Conservation (phyloP, 2,888 invertebrate species). For the Penaeus monodon region DNA sequence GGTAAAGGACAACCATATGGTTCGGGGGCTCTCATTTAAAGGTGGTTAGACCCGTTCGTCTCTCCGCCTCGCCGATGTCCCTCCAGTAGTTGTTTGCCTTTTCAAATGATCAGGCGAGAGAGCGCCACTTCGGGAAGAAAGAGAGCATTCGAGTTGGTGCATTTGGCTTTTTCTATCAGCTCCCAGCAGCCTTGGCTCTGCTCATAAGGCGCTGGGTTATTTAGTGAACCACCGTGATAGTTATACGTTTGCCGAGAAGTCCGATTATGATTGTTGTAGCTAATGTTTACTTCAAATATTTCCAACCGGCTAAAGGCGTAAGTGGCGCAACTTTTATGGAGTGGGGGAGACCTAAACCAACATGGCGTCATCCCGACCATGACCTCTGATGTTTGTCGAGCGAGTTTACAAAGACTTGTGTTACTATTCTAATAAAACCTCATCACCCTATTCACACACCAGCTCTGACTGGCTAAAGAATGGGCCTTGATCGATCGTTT, state of each 20-base stretch:
- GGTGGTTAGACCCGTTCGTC: no score
- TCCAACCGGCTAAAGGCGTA: slow-evolving; percentile 42
- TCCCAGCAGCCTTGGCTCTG: no score
- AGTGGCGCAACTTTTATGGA: slow-evolving; percentile 39
- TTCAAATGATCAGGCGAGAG: no score
- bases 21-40: slow-evolving; percentile 19
- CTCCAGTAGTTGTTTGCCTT: no score
- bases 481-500: slow-evolving; percentile 39
- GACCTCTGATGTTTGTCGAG: slow-evolving; percentile 49
- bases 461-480: slow-evolving; percentile 51
- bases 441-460: slow-evolving; percentile 56
- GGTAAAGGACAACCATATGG: slow-evolving; percentile 41
- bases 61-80: slow-evolving; percentile 13
- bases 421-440: slow-evolving; percentile 57
- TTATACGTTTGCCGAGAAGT: no score
- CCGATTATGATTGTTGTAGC: slow-evolving; percentile 16
- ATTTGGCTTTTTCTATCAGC: no score
- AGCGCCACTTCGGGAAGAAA: no score
- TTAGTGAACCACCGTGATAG: no score
- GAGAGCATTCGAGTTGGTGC: no score
- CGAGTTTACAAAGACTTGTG: slow-evolving; percentile 51
- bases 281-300: slow-evolving; percentile 49
- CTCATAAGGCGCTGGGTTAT: no score
- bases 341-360: slow-evolving; percentile 40
- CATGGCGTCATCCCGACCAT: slow-evolving; percentile 41